Conservation (phyloP, 1,140 invertebrate genomes). For the Pomacea maculata region DNA sequence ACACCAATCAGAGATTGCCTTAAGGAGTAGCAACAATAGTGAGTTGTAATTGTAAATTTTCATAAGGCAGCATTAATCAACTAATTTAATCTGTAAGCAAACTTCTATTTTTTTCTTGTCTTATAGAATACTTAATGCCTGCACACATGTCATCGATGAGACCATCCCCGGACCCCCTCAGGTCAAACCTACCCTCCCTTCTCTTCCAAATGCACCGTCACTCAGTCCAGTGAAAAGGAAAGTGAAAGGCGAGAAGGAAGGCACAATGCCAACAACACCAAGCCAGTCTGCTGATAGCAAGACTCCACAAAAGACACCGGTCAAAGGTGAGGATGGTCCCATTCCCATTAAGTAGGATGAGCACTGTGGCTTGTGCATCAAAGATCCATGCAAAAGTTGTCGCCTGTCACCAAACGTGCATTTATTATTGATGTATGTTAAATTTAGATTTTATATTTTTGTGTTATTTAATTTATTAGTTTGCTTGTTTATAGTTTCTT, state of each 20-base stretch:
- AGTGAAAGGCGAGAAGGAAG: constrained; percentile 54
- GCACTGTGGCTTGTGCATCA: neutral
- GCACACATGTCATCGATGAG: constrained; percentile 81
- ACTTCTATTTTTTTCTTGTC: constrained; percentile 3
- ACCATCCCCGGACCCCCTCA: constrained; percentile 70
- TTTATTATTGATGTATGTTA: no score
- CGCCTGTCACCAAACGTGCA: no score
- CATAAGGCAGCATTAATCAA: no score
- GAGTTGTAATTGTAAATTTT: no score
- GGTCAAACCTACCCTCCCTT: constrained; percentile 64
- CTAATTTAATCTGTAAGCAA: no score
- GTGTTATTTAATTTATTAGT: neutral
- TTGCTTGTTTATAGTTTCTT: constrained; percentile 1
- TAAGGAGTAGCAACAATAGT: no score
- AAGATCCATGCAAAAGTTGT: no score
- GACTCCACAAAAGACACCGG: constrained; percentile 44
- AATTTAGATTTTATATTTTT: constrained; percentile 5
- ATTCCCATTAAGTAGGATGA: no score
- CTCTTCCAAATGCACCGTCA: constrained; percentile 65
- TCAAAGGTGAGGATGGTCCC: constrained; percentile 47
- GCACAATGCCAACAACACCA: constrained; percentile 16
- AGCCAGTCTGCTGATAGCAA: constrained; percentile 44
- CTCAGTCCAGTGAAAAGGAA: constrained; percentile 67
- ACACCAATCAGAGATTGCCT: no score
- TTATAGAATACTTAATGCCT: constrained; percentile 75